A percentile compares a stretch with the other conserved stretches of the same genome.
phyloP scores from a whole-genome alignment of 2,888 invertebrate genomes.

The Drosophila greeni region DNA sequence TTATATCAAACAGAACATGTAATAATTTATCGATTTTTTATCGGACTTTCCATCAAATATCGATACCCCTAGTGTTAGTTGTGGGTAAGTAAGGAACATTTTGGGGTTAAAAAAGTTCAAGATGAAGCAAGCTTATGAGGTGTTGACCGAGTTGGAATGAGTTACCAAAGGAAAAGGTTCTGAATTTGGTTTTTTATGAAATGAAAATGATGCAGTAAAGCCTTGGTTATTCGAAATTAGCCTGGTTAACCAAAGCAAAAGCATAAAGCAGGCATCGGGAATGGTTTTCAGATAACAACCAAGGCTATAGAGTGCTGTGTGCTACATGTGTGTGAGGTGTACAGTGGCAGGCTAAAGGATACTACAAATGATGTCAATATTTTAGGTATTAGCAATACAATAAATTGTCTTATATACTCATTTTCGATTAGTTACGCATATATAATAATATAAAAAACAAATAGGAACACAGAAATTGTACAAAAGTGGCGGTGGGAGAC shows the following conservation, averaged over 20 bases:
- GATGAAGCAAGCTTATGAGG: slow-evolving; percentile 15
- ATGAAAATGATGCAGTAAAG: slow-evolving; percentile 2
- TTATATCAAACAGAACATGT: neutral
- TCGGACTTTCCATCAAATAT: neutral
- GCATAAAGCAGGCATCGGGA: neutral
- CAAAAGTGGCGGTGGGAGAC: slow-evolving; percentile 8
- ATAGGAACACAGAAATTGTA: slow-evolving; percentile 19
- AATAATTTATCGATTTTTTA: neutral
- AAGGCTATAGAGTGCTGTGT: neutral
- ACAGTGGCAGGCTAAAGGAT: slow-evolving; percentile 6
- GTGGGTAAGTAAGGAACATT: neutral
- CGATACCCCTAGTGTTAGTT: slow-evolving; percentile 1
- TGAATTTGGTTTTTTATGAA: neutral
- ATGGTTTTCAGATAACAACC: slow-evolving; percentile 14
- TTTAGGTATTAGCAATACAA: slow-evolving; percentile 22
- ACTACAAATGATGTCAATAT: slow-evolving; percentile 30
- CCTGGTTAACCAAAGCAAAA: slow-evolving; percentile 6
- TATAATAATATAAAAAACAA: slow-evolving; percentile 18
- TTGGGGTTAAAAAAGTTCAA: slow-evolving; percentile 1
- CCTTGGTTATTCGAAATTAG: slow-evolving; percentile 11
- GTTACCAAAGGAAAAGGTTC: slow-evolving; percentile 1
- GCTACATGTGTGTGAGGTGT: neutral
- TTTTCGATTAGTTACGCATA: slow-evolving; percentile 46
- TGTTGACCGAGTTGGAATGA: neutral
- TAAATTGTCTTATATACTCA: slow-evolving; percentile 11